A percentile compares a stretch with the other conserved stretches of the same genome.
These are phyloP conservation scores for Potamarius usumacintae DNA, from an alignment of 2,113 vertebrate genomes.

Conservation along the genomic window DNA sequence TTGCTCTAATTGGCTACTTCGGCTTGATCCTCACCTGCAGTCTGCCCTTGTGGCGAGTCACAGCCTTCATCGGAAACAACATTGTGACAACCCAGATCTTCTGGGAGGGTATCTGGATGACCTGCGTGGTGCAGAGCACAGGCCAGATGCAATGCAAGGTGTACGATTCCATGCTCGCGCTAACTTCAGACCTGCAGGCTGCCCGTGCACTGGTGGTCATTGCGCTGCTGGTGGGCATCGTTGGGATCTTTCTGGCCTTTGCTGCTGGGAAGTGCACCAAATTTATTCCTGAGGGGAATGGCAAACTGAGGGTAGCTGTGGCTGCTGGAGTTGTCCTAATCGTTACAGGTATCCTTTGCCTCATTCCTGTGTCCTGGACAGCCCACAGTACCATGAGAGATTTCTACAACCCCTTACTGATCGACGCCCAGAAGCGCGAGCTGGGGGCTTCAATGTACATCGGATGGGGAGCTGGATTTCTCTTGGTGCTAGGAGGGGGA, in stretches of 20 bases:
- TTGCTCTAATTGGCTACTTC: conserved; percentile 56
- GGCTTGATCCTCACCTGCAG: conserved; percentile 52
- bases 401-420: conserved; percentile 58
- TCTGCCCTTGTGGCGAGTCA: conserved; percentile 60
- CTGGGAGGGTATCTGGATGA: conserved; percentile 66
- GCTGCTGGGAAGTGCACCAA: conserved; percentile 59
- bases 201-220: conserved; percentile 52
- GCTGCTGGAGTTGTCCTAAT: conserved; percentile 51
- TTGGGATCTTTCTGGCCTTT: conserved; percentile 51
- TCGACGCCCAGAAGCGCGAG: conserved; percentile 55
- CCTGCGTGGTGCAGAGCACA: conserved; percentile 59
- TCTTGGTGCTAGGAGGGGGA: conserved; percentile 54
- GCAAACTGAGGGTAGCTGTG: conserved; percentile 42
- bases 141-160: conserved; percentile 60
- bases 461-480: conserved; percentile 53
- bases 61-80: conserved; percentile 60
- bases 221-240: conserved; percentile 48
- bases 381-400: conserved; percentile 53
- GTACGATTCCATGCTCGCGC: conserved; percentile 59
- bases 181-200: conserved; percentile 57
- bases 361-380: conserved; percentile 59
- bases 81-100: conserved; percentile 57
- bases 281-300: conserved; percentile 37
- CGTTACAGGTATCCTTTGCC: conserved; percentile 45
- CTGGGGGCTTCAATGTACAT: conserved; percentile 58